Conservation (phyloP, 92 coral and sea anemone species). For the Palythoa caribaeorum region DNA sequence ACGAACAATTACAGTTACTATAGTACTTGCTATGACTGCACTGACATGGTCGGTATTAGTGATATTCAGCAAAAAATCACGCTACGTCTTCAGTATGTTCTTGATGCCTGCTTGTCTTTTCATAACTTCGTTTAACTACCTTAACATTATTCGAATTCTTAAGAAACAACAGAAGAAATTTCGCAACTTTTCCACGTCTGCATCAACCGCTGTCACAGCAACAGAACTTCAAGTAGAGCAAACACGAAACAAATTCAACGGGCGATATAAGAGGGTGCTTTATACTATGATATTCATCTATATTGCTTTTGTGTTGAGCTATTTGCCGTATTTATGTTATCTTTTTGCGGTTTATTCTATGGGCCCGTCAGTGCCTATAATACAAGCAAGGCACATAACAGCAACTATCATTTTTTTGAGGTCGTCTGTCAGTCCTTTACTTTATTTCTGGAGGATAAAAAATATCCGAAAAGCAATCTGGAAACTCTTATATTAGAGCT, state of each 20-base stretch:
- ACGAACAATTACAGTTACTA: background rate
- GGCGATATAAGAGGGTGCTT: constrained; percentile 13
- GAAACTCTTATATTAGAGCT: background rate
- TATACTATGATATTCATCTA: constrained; percentile 8
- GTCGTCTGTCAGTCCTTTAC: background rate
- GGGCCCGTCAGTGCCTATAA: background rate
- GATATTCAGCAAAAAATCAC: background rate
- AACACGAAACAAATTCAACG: background rate
- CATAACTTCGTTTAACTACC: constrained; percentile 11
- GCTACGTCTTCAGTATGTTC: background rate
- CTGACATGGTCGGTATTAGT: constrained; percentile 13
- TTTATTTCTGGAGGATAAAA: constrained; percentile 31
- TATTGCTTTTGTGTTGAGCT: background rate
- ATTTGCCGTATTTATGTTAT: constrained; percentile 26
- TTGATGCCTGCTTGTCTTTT: constrained; percentile 20
- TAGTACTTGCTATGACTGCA: background rate
- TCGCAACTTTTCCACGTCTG: background rate
- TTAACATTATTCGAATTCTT: constrained; percentile 14
- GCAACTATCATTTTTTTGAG: constrained; percentile 14
- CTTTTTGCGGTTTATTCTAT: background rate
- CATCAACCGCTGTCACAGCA: background rate
- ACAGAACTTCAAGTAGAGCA: background rate
- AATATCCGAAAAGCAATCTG: constrained; percentile 6
- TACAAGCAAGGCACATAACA: constrained; percentile 11
- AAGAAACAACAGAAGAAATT: constrained; percentile 18